Evolutionary conservation across 2,888 invertebrate species (phyloP).

Genomic region (Dexiosoma caninum): DNA sequence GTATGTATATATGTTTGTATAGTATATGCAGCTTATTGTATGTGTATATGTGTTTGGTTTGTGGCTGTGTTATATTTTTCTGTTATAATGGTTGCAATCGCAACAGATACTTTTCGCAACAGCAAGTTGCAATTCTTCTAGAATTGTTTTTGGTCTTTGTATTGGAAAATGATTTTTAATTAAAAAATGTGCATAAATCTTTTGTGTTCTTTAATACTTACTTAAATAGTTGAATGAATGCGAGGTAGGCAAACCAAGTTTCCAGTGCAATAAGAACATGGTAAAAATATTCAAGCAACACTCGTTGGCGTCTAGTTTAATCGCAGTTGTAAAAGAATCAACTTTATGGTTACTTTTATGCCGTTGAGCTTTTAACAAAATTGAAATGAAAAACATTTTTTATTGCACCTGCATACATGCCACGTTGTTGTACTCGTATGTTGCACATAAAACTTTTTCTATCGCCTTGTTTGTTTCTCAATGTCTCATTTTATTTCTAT

Average conservation of each 20-base stretch:
- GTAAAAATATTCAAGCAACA: no score
- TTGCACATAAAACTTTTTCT: conserved; percentile 26
- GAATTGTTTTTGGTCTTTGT: conserved; percentile 36
- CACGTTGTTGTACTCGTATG: background rate
- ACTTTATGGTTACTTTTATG: background rate
- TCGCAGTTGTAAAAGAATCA: background rate
- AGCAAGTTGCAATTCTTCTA: conserved; percentile 24
- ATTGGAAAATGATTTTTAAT: conserved; percentile 47
- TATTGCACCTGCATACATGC: conserved; percentile 1
- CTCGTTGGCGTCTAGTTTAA: background rate
- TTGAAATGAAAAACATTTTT: conserved; percentile 32
- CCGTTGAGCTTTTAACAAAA: conserved; percentile 39
- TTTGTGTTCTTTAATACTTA: background rate
- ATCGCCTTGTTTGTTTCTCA: background rate
- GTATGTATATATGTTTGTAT: conserved; percentile 1
- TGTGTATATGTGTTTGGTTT: background rate
- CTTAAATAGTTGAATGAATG: no score
- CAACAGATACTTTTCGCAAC: conserved; percentile 23
- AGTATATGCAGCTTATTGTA: no score
- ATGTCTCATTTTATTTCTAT: background rate
- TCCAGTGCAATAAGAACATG: no score
- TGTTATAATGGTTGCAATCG: conserved; percentile 4
- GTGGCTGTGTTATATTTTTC: background rate
- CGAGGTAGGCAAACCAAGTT: background rate
- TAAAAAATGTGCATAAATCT: conserved; percentile 50